phyloP scores from a whole-genome alignment of 2,888 invertebrate species.

The Orthosia incerta region DNA sequence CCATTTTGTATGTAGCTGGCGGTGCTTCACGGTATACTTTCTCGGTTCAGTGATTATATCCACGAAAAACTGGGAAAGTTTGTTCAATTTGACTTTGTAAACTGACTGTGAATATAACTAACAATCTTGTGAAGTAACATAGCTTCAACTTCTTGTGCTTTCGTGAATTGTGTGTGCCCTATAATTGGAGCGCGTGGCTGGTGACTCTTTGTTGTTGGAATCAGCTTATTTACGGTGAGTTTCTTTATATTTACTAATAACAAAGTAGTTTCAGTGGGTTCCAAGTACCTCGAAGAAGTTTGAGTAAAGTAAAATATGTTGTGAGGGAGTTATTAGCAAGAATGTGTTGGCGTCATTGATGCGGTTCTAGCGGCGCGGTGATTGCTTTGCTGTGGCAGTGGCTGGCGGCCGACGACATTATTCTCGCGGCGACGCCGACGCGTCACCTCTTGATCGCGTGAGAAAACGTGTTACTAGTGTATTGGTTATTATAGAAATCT shows the following conservation, averaged over 20 bases:
- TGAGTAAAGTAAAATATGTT: conserved; percentile 48
- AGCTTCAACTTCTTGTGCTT: conserved; percentile 84
- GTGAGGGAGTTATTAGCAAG: conserved; percentile 65
- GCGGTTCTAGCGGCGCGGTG: conserved; percentile 78
- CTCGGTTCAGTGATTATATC: conserved; percentile 86
- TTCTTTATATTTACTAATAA: conserved; percentile 71
- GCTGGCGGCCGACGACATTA: conserved; percentile 83
- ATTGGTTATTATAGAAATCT: conserved; percentile 82
- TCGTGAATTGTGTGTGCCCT: conserved; percentile 90
- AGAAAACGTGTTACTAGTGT: conserved; percentile 81
- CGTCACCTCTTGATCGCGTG: conserved; percentile 83
- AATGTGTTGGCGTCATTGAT: conserved; percentile 85
- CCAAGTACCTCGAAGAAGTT: conserved; percentile 59
- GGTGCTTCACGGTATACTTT: conserved; percentile 88
- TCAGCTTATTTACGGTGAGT: conserved; percentile 89
- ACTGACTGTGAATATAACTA: conserved; percentile 80
- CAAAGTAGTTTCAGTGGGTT: conserved; percentile 62
- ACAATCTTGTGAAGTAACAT: conserved; percentile 83
- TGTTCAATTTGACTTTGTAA: conserved; percentile 79
- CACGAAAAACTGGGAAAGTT: conserved; percentile 86
- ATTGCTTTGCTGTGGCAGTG: conserved; percentile 78
- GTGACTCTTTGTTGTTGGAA: conserved; percentile 91
- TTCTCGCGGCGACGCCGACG: conserved; percentile 84
- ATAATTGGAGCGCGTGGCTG: conserved; percentile 91
- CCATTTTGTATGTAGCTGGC: conserved; percentile 91